phyloP scores from a whole-genome alignment of 2,797 vertebrate species.

The Hydrophis major region DNA sequence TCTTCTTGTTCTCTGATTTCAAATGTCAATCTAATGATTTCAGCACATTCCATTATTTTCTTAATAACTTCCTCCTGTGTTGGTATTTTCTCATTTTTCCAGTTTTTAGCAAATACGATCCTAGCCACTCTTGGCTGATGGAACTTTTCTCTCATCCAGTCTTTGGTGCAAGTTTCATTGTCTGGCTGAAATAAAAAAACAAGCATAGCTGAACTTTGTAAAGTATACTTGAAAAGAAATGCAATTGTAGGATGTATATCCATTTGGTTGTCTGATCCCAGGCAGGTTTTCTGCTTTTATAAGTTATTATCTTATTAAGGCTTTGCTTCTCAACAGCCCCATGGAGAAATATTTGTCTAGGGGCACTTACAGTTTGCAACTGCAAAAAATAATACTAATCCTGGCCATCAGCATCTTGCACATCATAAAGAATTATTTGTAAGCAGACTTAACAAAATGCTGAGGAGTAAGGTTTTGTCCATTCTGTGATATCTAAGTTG shows the following conservation, averaged over 20 bases:
- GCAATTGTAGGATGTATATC: constrained; percentile 31
- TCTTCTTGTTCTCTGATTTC: no score
- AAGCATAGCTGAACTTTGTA: constrained; percentile 22
- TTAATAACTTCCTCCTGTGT: no score
- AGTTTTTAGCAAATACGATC: no score
- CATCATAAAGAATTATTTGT: constrained; percentile 7
- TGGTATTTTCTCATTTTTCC: no score
- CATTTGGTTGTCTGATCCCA: constrained; percentile 52
- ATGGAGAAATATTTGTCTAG: constrained; percentile 34
- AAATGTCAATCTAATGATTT: no score
- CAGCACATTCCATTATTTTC: no score
- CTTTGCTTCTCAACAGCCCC: constrained; percentile 60
- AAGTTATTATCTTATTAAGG: constrained; percentile 64
- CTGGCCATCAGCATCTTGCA: constrained; percentile 12
- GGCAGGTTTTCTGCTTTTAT: constrained; percentile 59
- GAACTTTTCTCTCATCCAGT: neutral
- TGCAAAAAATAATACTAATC: constrained; percentile 29
- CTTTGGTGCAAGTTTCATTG: constrained; percentile 25
- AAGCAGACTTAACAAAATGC: neutral
- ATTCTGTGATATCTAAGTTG: neutral
- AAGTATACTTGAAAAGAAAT: constrained; percentile 42
- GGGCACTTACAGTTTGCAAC: constrained; percentile 49
- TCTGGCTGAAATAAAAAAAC: constrained; percentile 15
- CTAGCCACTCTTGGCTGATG: constrained; percentile 21
- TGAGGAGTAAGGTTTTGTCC: constrained; percentile 4